phyloP scores from a whole-genome alignment of 2,113 vertebrate genomes.

The Ailuropoda melanoleuca region DNA sequence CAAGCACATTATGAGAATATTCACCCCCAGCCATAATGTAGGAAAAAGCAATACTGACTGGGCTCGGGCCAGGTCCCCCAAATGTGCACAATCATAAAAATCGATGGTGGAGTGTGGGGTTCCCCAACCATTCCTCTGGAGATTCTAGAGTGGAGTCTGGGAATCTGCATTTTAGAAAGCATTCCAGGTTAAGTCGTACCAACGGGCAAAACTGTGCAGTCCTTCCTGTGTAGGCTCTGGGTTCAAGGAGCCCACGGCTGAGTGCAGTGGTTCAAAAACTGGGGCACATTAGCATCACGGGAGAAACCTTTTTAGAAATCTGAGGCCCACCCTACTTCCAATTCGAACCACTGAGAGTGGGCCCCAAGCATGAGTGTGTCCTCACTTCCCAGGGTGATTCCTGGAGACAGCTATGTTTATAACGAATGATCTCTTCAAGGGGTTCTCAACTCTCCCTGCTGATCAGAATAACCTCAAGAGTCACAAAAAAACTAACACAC shows the following conservation, averaged over 20 bases:
- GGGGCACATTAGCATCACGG: not conserved
- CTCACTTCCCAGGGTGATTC: not conserved
- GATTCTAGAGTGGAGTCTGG: not conserved
- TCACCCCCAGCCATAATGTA: not conserved
- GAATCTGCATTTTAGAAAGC: not conserved
- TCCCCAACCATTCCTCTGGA: not conserved
- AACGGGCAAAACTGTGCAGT: not conserved
- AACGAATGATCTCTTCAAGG: not conserved
- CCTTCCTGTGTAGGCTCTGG: not conserved
- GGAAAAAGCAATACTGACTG: not conserved
- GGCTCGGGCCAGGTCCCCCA: not conserved
- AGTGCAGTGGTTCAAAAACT: not conserved
- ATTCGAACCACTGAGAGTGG: not conserved
- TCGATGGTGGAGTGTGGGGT: not conserved
- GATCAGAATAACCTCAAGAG: not conserved
- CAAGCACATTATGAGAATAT: not conserved
- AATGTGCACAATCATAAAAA: not conserved
- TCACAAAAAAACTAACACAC: not conserved
- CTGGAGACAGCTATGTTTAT: not conserved
- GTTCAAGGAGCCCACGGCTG: not conserved
- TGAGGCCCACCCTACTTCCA: not conserved
- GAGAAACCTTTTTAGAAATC: not conserved
- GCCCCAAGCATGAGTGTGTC: accelerated
- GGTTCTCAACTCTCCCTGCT: not conserved
- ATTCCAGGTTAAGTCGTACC: not conserved